phyloP scores from a whole-genome alignment of 2,113 vertebrate genomes.

The Damaliscus lunatus region DNA sequence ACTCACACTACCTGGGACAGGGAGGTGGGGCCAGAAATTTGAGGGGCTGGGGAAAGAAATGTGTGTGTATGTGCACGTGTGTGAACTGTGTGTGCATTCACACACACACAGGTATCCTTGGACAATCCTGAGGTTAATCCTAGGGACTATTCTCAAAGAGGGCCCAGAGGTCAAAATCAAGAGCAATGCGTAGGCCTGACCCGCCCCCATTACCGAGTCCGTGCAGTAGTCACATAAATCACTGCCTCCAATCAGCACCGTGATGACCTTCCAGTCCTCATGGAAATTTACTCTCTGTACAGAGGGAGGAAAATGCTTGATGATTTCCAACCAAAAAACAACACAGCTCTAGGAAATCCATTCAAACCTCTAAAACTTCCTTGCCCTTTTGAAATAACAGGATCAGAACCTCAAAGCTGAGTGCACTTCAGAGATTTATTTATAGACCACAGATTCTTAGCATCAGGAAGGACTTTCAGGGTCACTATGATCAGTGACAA shows the following conservation, averaged over 20 bases:
- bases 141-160: background rate
- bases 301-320: slow-evolving; percentile 26
- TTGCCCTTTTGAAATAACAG: background rate
- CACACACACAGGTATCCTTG: background rate
- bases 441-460: background rate
- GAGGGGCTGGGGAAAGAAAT: background rate
- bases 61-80: background rate
- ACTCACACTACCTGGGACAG: background rate
- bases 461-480: background rate
- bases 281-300: slow-evolving; percentile 87
- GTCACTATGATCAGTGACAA: background rate
- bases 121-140: background rate
- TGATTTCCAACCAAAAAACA: background rate
- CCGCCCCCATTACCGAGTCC: slow-evolving; percentile 83
- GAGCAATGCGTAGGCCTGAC: background rate
- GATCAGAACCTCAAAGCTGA: background rate
- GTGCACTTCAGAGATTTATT: slow-evolving; percentile 12
- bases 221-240: slow-evolving; percentile 92
- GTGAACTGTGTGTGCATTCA: accelerated
- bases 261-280: slow-evolving; percentile 95
- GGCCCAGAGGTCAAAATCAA: background rate
- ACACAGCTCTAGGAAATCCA: background rate
- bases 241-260: slow-evolving; percentile 86
- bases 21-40: background rate
- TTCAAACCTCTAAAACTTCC: background rate